A percentile compares a stretch with the other conserved stretches of the same genome.
phyloP scores from a whole-genome alignment of 2,113 vertebrate genomes.

The Empidonax alnorum region DNA sequence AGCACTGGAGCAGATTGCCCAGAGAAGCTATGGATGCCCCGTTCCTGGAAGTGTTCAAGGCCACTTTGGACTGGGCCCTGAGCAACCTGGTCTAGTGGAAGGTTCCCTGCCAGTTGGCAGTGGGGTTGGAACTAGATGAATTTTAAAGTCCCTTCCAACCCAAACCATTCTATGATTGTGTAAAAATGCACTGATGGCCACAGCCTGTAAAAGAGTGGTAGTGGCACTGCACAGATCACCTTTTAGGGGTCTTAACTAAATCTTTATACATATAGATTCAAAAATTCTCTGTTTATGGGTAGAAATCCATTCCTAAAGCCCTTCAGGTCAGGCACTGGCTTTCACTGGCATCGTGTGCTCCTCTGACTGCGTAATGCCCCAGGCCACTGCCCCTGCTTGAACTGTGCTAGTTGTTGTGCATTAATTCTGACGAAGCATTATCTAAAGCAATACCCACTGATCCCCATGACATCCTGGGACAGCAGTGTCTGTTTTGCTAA shows the following conservation, averaged over 20 bases:
- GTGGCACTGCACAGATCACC: background rate
- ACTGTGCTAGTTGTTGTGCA: background rate
- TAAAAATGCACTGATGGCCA: background rate
- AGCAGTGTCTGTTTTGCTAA: background rate
- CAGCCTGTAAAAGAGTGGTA: background rate
- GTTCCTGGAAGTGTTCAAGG: background rate
- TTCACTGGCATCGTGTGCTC: background rate
- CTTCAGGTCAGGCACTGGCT: background rate
- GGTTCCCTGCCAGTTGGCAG: background rate
- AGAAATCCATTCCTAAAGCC: background rate
- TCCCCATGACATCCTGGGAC: background rate
- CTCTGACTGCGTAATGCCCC: background rate
- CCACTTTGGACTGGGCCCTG: background rate
- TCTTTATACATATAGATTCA: background rate
- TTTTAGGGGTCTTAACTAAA: background rate
- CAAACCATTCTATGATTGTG: background rate
- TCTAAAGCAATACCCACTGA: background rate
- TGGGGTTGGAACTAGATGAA: background rate
- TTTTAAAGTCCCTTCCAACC: background rate
- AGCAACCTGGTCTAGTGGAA: background rate
- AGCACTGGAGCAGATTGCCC: background rate
- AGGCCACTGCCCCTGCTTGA: background rate
- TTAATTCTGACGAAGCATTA: background rate
- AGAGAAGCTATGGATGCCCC: background rate
- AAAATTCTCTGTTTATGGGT: background rate